Evolutionary conservation across 2,113 vertebrate genomes (phyloP).

Genomic region (Merops nubicus): DNA sequence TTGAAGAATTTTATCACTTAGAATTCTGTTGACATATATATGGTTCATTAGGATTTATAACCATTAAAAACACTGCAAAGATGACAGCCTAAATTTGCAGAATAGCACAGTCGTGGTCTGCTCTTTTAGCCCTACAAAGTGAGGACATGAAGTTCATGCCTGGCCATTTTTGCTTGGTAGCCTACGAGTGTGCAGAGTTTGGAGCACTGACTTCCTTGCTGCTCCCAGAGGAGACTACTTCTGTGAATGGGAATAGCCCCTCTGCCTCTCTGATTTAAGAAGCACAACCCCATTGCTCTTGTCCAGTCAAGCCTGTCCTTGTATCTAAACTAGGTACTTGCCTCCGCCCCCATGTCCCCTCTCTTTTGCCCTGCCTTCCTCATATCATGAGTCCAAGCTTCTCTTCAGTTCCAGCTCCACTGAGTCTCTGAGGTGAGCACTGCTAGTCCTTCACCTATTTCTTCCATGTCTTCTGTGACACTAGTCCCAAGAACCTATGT

Average conservation of each 20-base stretch:
- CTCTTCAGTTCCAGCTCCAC: background rate
- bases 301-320: background rate
- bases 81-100: background rate
- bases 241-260: background rate
- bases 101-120: background rate
- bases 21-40: background rate
- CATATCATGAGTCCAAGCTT: background rate
- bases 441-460: background rate
- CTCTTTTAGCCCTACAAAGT: background rate
- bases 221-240: background rate
- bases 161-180: background rate
- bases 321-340: background rate
- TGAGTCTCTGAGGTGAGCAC: background rate
- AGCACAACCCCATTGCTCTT: background rate
- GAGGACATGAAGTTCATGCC: background rate
- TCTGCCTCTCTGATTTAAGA: background rate
- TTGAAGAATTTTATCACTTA: background rate
- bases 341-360: background rate
- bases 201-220: background rate
- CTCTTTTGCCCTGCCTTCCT: background rate
- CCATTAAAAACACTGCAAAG: background rate
- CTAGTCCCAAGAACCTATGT: background rate
- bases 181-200: background rate
- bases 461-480: background rate
- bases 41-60: background rate